Evolutionary conservation across 2,888 invertebrate genomes (phyloP), one percentile per base, ranked within the genome.

Genomic region (Koerneria pararmatus): DNA sequence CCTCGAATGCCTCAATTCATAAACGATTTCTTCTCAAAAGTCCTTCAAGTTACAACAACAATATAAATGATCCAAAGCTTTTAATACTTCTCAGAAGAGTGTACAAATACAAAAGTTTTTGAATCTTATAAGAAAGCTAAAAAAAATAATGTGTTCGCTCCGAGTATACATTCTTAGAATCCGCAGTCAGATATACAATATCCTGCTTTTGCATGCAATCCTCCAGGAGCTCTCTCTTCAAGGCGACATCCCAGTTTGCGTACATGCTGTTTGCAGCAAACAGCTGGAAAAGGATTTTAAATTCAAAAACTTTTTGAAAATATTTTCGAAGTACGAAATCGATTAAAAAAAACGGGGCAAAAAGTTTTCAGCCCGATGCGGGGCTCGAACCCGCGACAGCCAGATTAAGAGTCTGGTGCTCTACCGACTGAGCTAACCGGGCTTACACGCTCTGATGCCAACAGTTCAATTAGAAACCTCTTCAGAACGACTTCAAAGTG

Each of bases 171-270:
- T 92, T 92, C 57, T 91, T 90, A 19, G 95, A 95, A 84, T 98
- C 97, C 84, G 94, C 93, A 3, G 91, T 91, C 73, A 98, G 87
- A 85, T 97, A 98, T 1, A 95, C 88, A 64, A 97, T 85, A 74
- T 90, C 89, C 1, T 90, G 88, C 1, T 61, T 49, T n/a, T 56
- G 37, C 69, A 77, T 77, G 11, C 74, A 58, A 3, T 69, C 68
- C 35, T 76, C 75, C 22, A 76, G 53, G 22, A 68, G 67, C 31
- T 69, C 66, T 2, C 54, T 53, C 15, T 70, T 66, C 32, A 74
- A 58, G 53, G 70, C 58, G 37, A 76, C 76, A 62, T 79, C 78
- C 71, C 78, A 77, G 56, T 77, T 73, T 29, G 48, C 58, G 53
- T 71, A 74, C 63, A 70, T 72, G 65, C 67, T 72, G 46, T 71